Percentiles rank a stretch among this genome's conserved stretches.
Conservation (phyloP, 64 coral and sea anemone genomes). For the Acropora yongei region DNA sequence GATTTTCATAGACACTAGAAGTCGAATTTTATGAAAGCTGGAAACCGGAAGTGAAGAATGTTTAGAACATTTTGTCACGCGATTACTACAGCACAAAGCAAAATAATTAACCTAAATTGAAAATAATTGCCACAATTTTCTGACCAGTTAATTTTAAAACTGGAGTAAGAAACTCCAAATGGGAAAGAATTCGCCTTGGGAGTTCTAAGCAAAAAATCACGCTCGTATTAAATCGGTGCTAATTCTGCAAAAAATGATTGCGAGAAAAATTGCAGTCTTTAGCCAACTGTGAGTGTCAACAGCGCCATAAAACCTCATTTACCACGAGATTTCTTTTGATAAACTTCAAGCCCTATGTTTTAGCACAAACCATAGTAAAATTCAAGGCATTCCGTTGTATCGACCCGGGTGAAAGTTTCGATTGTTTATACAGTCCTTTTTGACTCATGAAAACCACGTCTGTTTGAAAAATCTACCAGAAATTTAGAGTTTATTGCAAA, state of each 20-base stretch:
- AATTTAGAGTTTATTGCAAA: constrained; percentile 23
- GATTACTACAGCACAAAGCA: background rate
- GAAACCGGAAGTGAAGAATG: constrained; percentile 2
- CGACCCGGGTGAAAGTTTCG: no score
- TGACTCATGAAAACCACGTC: constrained; percentile 17
- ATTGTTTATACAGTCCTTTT: constrained; percentile 15
- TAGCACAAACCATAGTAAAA: no score
- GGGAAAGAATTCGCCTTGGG: no score
- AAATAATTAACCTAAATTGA: constrained; percentile 31
- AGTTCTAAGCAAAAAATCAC: no score
- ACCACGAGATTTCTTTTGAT: no score
- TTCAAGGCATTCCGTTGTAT: no score
- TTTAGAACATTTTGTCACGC: background rate
- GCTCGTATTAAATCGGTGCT: no score
- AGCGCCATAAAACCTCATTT: no score
- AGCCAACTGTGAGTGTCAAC: constrained; percentile 14
- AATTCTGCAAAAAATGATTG: no score
- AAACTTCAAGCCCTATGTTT: no score
- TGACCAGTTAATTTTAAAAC: constrained; percentile 24
- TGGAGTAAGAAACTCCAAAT: no score
- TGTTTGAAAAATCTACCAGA: constrained; percentile 22
- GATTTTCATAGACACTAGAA: background rate
- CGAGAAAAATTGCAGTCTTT: background rate
- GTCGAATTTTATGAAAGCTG: constrained; percentile 1
- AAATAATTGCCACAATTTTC: constrained; percentile 68